Percentiles rank a stretch among this genome's conserved stretches.
phyloP scores from a whole-genome alignment of 2,113 vertebrate genomes.

The Callipepla californica region DNA sequence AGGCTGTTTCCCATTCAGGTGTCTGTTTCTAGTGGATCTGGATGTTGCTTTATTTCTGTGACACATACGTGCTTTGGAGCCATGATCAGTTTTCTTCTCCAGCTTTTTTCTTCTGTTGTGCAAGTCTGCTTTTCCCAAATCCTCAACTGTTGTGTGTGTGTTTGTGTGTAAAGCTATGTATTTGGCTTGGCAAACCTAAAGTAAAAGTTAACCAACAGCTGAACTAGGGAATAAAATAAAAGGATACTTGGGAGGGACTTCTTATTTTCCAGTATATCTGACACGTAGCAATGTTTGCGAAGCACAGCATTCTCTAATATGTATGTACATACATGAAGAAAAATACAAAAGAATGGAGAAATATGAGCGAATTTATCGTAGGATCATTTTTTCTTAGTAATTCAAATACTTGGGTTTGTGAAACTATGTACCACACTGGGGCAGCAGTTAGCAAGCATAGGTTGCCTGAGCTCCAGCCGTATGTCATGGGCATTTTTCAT shows the following conservation, averaged over 20 bases:
- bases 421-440: slow-evolving; percentile 70
- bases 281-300: not conserved
- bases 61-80: not conserved
- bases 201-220: not conserved
- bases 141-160: not conserved
- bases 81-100: not conserved
- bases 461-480: not conserved
- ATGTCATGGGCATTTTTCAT: not conserved
- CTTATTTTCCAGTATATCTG: not conserved
- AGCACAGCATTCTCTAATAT: not conserved
- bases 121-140: not conserved
- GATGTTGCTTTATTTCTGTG: not conserved
- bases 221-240: not conserved
- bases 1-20: not conserved
- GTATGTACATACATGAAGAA: not conserved
- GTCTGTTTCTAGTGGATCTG: not conserved
- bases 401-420: slow-evolving; percentile 3
- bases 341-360: not conserved
- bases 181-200: not conserved
- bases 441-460: slow-evolving; percentile 75
- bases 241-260: not conserved
- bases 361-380: not conserved
- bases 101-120: not conserved
- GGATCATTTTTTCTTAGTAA: not conserved
- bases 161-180: not conserved